A percentile compares a stretch with the other conserved stretches of the same genome.
Conservation (phyloP, 2,797 vertebrate species). For the Etheostoma nigrum region DNA sequence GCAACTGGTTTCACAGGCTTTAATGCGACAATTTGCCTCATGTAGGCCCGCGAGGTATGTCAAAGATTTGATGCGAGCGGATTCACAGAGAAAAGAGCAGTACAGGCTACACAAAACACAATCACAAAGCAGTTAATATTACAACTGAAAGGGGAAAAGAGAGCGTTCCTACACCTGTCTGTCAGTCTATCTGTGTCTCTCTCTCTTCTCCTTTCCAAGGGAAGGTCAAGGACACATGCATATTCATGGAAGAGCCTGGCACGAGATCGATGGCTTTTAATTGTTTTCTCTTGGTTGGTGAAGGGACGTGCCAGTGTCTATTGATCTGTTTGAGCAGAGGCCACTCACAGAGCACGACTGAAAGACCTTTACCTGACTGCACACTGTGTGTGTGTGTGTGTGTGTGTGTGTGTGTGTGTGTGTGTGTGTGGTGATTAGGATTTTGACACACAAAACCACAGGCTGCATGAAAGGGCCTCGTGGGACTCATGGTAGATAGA, state of each 20-base stretch:
- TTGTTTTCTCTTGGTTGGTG: constrained; percentile 97
- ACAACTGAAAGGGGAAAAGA: constrained; percentile 12
- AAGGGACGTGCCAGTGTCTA: constrained; percentile 94
- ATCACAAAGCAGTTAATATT: constrained; percentile 16
- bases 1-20: constrained; percentile 71
- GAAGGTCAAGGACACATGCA: constrained; percentile 99
- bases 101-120: neutral
- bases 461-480: constrained; percentile 52
- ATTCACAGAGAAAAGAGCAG: constrained; percentile 17
- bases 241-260: constrained; percentile 93
- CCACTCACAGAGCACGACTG: constrained; percentile 82
- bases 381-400: constrained; percentile 53
- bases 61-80: constrained; percentile 37
- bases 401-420: constrained; percentile 13
- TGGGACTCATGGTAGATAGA: constrained; percentile 65
- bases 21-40: constrained; percentile 56
- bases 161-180: constrained; percentile 58
- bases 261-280: constrained; percentile 96
- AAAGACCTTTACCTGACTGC: constrained; percentile 81
- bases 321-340: constrained; percentile 93
- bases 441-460: constrained; percentile 71
- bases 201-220: constrained; percentile 59
- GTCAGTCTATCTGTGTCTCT: constrained; percentile 50
- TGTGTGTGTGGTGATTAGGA: constrained; percentile 66
- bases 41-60: constrained; percentile 35